Percentiles rank a stretch among this genome's conserved stretches.
Conservation (phyloP, 2,113 vertebrate species). For the Gallinago media region DNA sequence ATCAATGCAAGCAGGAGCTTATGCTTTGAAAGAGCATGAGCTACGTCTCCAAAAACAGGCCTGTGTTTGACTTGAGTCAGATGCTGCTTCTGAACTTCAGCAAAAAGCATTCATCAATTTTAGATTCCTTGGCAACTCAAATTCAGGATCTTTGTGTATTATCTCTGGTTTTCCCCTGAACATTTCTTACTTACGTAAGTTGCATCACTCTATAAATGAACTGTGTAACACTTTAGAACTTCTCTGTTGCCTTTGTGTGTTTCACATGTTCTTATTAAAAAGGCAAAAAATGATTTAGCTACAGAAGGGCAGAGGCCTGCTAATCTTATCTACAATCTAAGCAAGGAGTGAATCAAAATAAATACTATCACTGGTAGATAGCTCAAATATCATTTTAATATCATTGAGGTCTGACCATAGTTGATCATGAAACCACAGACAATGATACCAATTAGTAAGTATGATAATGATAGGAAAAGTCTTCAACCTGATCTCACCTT, state of each 20-base stretch:
- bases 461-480: background rate
- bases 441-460: rapidly evolving
- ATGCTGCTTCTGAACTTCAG: background rate
- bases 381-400: background rate
- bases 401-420: background rate
- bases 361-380: background rate
- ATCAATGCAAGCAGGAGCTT: background rate
- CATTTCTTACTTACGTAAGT: background rate
- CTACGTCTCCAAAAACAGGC: background rate
- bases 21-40: background rate
- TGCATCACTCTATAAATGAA: background rate
- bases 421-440: background rate
- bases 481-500: background rate
- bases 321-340: background rate
- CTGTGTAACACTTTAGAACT: background rate
- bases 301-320: background rate
- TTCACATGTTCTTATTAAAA: background rate
- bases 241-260: background rate
- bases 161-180: background rate
- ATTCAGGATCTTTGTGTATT: background rate
- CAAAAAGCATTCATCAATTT: background rate
- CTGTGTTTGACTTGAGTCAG: background rate
- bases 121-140: background rate
- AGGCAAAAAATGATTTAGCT: background rate
- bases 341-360: background rate